Conservation (phyloP, 2,888 invertebrate species). For the Acanthosoma haemorrhoidale region DNA sequence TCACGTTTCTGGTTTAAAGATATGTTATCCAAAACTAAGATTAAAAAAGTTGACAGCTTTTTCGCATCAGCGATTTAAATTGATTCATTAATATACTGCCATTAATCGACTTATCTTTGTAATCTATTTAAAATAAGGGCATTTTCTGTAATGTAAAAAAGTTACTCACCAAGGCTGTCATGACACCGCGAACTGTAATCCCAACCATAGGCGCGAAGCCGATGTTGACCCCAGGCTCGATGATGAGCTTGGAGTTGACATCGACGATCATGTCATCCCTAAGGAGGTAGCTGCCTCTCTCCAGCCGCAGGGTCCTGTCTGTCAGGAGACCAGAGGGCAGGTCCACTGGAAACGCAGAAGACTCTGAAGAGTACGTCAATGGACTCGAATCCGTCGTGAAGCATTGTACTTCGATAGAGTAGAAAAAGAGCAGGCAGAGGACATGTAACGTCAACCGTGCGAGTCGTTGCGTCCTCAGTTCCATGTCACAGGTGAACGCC, state of each 20-base stretch:
- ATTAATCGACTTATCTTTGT: not conserved
- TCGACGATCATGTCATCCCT: slow-evolving; percentile 76
- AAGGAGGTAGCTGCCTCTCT: slow-evolving; percentile 56
- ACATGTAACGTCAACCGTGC: not conserved
- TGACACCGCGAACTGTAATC: slow-evolving; percentile 82
- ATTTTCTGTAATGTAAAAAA: not conserved
- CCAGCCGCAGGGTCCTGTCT: slow-evolving; percentile 54
- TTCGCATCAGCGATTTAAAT: not conserved
- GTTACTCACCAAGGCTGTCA: slow-evolving; percentile 77
- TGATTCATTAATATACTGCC: not conserved
- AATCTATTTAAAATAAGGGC: not conserved
- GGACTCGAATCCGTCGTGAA: not conserved
- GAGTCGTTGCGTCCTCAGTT: not conserved
- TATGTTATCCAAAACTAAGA: not conserved
- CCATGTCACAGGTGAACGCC: slow-evolving; percentile 12
- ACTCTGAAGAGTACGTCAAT: not conserved
- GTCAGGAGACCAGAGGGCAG: slow-evolving; percentile 52
- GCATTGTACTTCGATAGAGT: not conserved
- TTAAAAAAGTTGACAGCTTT: slow-evolving; percentile 6
- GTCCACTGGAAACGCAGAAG: slow-evolving; percentile 26
- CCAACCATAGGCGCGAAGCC: slow-evolving; percentile 89
- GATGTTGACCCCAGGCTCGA: slow-evolving; percentile 86
- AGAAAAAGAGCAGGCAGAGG: not conserved
- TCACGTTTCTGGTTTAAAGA: too few species aligned
- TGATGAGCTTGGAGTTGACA: slow-evolving; percentile 68